A percentile compares a stretch with the other conserved stretches of the same genome.
phyloP scores from a whole-genome alignment of 2,888 invertebrate species.

The Peribatodes rhomboidaria region DNA sequence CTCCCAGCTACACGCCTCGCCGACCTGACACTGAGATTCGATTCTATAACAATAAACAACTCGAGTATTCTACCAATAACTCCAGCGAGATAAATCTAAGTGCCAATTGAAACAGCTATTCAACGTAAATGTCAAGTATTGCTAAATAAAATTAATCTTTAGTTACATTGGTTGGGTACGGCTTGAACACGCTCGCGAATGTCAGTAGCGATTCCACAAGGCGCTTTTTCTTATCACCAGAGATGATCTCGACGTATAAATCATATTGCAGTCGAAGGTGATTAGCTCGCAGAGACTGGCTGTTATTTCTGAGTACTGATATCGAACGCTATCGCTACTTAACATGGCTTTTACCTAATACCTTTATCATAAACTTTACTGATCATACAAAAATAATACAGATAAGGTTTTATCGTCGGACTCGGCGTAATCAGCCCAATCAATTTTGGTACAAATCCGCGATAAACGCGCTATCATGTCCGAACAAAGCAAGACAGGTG shows the following conservation, averaged over 20 bases:
- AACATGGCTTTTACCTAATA: slow-evolving; percentile 63
- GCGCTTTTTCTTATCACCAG: slow-evolving; percentile 44
- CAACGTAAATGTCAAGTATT: slow-evolving; percentile 27
- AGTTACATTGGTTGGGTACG: slow-evolving; percentile 22
- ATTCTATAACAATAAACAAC: slow-evolving; percentile 42
- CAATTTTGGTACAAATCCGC: slow-evolving; percentile 73
- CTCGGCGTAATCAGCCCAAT: slow-evolving; percentile 72
- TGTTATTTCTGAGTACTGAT: slow-evolving; percentile 54
- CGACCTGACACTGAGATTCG: slow-evolving; percentile 22
- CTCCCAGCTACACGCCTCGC: slow-evolving; percentile 49
- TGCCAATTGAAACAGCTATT: slow-evolving; percentile 16
- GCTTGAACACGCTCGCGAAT: slow-evolving; percentile 18
- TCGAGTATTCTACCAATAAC: slow-evolving; percentile 30
- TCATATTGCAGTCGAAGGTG: slow-evolving; percentile 53
- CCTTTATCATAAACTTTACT: slow-evolving; percentile 66
- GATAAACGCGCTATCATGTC: slow-evolving; percentile 67
- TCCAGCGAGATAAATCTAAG: slow-evolving; percentile 21
- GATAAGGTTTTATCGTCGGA: slow-evolving; percentile 61
- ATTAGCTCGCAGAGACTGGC: slow-evolving; percentile 57
- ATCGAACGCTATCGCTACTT: slow-evolving; percentile 47
- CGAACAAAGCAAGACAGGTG: slow-evolving; percentile 65
- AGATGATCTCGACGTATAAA: slow-evolving; percentile 52
- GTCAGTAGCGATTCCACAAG: slow-evolving; percentile 23
- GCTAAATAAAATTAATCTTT: slow-evolving; percentile 24
- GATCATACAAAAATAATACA: slow-evolving; percentile 69